Percentiles rank a stretch among this genome's conserved stretches.
Evolutionary conservation across 2,888 invertebrate species (phyloP).

Genomic region (Synanthedon tipuliformis): DNA sequence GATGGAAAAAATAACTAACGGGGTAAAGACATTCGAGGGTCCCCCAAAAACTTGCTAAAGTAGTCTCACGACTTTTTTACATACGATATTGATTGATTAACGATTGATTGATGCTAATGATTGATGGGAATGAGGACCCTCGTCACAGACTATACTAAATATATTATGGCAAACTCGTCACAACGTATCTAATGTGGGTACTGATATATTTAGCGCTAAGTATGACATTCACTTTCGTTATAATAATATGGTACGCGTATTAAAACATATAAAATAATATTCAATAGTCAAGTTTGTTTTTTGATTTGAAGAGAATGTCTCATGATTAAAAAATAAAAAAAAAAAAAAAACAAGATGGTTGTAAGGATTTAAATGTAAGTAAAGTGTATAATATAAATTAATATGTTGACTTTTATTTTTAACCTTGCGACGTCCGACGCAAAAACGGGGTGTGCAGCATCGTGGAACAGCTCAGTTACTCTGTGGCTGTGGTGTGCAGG

Average conservation of each 20-base stretch:
- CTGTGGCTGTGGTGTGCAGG: constrained; percentile 29
- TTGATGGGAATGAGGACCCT: too few species aligned
- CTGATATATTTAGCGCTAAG: not conserved
- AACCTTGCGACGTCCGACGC: too few species aligned
- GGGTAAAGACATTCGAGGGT: too few species aligned
- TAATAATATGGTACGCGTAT: constrained; percentile 5
- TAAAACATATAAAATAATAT: constrained; percentile 5
- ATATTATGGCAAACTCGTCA: not conserved
- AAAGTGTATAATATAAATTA: constrained; percentile 9
- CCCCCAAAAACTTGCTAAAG: too few species aligned
- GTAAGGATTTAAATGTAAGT: constrained; percentile 4
- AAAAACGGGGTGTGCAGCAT: constrained; percentile 38
- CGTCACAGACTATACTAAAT: too few species aligned
- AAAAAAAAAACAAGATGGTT: constrained; percentile 4
- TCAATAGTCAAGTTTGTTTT: too few species aligned
- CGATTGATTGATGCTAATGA: too few species aligned
- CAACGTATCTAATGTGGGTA: constrained; percentile 3
- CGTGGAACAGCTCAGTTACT: constrained; percentile 62
- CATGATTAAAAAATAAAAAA: not conserved
- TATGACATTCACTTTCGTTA: constrained; percentile 5
- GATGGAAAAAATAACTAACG: too few species aligned
- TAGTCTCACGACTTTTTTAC: too few species aligned
- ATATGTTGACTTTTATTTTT: constrained; percentile 3
- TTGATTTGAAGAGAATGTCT: too few species aligned
- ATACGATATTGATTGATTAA: too few species aligned